These are phyloP conservation scores for Poecilobothrus nobilitatus DNA, from an alignment of 2,888 invertebrate species.

Conservation along the genomic window DNA sequence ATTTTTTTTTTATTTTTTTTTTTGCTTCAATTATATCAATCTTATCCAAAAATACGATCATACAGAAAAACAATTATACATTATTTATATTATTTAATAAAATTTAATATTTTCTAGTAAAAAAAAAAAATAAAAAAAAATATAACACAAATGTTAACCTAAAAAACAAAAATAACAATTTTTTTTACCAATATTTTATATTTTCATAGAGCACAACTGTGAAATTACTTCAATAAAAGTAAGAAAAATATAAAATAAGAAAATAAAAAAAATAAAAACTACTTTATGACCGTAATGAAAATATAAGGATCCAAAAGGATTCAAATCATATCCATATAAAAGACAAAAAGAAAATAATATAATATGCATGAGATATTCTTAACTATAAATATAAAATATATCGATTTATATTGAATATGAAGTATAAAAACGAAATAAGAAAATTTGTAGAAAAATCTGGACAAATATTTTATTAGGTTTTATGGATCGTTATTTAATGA, in stretches of 20 bases:
- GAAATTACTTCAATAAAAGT: background rate
- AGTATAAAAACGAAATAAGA: no score
- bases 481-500: no score
- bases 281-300: constrained; percentile 1
- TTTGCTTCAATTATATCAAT: no score
- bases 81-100: no score
- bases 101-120: no score
- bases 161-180: background rate
- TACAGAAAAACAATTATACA: no score
- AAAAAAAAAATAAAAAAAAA: no score
- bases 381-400: constrained; percentile 2
- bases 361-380: background rate
- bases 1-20: no score
- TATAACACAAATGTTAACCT: no score
- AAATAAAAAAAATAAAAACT: background rate
- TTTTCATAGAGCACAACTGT: constrained; percentile 2
- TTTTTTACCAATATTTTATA: background rate
- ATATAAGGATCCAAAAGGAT: constrained; percentile 1
- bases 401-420: background rate
- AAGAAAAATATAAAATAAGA: background rate
- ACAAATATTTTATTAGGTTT: no score
- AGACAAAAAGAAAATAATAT: background rate
- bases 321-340: background rate
- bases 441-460: no score
- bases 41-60: no score